These are phyloP conservation scores for Erinaceus europaeus DNA, from an alignment of 2,113 vertebrate genomes.

Conservation along the genomic window DNA sequence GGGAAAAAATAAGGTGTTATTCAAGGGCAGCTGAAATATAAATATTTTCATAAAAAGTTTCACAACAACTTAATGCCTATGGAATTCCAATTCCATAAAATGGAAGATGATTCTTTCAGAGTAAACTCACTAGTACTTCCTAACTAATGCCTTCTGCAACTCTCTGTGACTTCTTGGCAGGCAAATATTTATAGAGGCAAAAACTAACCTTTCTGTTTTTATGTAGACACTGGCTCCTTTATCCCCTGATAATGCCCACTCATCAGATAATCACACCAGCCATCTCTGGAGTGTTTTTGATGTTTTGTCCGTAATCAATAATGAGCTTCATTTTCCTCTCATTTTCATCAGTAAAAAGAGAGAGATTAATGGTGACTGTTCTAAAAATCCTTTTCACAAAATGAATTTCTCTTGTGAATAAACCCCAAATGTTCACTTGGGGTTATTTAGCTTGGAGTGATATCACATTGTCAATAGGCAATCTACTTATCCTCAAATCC, in stretches of 20 bases:
- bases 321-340: not conserved
- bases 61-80: not conserved
- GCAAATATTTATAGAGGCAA: slow-evolving; percentile 1
- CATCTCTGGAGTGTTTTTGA: not conserved
- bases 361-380: not conserved
- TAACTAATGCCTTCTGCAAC: not conserved
- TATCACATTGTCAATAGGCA: not conserved
- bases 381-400: not conserved
- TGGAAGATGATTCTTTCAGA: not conserved
- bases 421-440: not conserved
- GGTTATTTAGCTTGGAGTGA: not conserved
- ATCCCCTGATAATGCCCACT: not conserved
- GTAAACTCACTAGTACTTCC: not conserved
- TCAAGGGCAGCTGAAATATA: slow-evolving; percentile 42
- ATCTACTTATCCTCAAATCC: not conserved
- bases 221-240: not conserved
- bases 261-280: not conserved
- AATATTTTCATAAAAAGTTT: slow-evolving; percentile 40
- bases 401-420: not conserved
- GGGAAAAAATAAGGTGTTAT: not conserved
- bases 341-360: not conserved
- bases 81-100: slow-evolving; percentile 23
- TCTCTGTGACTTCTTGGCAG: not conserved
- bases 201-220: not conserved
- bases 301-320: not conserved